Conservation (phyloP, 53 echinoderm and acorn worm genomes). For the Echinometra lucunter region DNA sequence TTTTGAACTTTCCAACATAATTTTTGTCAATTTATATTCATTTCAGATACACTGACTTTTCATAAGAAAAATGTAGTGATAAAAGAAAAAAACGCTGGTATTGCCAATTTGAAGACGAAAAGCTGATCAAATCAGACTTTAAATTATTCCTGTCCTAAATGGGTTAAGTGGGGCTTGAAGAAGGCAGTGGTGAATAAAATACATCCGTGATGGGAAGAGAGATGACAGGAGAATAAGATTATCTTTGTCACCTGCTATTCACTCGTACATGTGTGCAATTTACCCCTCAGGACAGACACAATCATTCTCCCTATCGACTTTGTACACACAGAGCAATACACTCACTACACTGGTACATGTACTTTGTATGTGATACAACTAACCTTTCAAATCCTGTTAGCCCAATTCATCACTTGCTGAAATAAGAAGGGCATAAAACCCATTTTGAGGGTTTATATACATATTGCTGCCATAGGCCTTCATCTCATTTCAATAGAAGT, state of each 20-base stretch:
- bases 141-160: neutral
- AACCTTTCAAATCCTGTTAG: constrained; percentile 7
- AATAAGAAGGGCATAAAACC: neutral
- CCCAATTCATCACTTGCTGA: neutral
- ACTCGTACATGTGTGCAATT: neutral
- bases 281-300: neutral
- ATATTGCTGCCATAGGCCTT: neutral
- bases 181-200: neutral
- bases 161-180: neutral
- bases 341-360: neutral
- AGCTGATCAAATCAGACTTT: too few relatives aligned
- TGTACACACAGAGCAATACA: neutral
- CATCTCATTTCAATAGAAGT: neutral
- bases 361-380: neutral
- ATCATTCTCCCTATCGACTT: constrained; percentile 1
- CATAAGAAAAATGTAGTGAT: too few relatives aligned
- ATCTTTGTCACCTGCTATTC: constrained; percentile 28
- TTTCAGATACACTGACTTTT: too few relatives aligned
- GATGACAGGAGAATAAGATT: constrained; percentile 1
- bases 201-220: neutral
- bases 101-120: too few relatives aligned
- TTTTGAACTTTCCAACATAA: too few relatives aligned
- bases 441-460: neutral
- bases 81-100: too few relatives aligned
- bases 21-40: too few relatives aligned